Conservation (phyloP, 1,140 invertebrate genomes). For the Dinoponera quadriceps region DNA sequence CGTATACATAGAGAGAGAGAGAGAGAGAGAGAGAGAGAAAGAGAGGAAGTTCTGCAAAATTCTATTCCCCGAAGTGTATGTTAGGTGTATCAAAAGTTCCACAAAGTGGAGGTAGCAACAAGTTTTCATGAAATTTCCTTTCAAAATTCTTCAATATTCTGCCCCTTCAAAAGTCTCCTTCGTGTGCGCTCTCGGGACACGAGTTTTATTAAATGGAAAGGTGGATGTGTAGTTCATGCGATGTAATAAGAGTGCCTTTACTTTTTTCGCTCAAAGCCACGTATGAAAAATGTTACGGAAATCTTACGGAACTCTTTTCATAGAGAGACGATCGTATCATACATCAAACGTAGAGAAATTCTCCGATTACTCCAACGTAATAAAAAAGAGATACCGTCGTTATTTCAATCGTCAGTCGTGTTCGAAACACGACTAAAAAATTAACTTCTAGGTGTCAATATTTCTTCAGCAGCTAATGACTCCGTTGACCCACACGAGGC, state of each 20-base stretch:
- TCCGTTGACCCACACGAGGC: too few species aligned
- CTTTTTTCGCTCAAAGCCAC: constrained; percentile 1
- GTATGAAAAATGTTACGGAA: not conserved
- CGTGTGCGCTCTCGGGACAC: constrained; percentile 1
- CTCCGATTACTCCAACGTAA: too few species aligned
- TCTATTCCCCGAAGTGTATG: constrained; percentile 39
- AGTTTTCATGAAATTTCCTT: constrained; percentile 54
- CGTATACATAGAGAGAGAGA: not conserved
- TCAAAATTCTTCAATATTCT: constrained; percentile 35
- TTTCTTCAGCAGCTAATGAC: not conserved
- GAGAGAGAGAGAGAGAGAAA: not conserved
- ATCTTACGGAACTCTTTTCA: constrained; percentile 2
- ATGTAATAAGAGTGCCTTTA: constrained; percentile 15
- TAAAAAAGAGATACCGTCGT: too few species aligned
- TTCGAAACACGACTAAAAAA: too few species aligned
- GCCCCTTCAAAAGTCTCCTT: not conserved
- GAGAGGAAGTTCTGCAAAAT: not conserved
- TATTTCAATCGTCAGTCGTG: too few species aligned
- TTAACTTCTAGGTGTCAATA: not conserved
- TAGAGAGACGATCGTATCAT: not conserved
- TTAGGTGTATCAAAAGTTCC: constrained; percentile 38
- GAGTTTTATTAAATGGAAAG: constrained; percentile 56
- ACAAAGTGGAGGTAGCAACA: constrained; percentile 37
- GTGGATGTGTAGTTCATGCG: constrained; percentile 9
- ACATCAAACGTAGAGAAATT: not conserved